A percentile compares a stretch with the other conserved stretches of the same genome.
phyloP scores from a whole-genome alignment of 2,888 invertebrate genomes.

The Nebria salina region DNA sequence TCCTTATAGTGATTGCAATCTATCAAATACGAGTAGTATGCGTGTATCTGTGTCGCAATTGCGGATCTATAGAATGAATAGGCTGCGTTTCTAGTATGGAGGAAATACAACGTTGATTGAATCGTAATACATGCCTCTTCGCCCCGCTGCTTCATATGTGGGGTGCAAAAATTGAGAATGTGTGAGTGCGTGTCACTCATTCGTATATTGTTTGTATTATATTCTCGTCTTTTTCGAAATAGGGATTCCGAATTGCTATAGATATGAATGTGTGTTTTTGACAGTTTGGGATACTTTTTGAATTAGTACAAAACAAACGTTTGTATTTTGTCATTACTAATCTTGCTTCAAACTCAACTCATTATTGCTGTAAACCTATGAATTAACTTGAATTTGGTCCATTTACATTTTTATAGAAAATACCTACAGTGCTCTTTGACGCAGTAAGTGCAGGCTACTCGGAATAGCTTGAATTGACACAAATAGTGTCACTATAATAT shows the following conservation, averaged over 20 bases:
- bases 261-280: neutral
- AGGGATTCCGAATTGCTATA: neutral
- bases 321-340: too few relatives aligned
- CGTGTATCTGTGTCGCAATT: constrained; percentile 8
- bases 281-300: neutral
- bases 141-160: neutral
- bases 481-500: too few relatives aligned
- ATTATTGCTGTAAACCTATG: too few relatives aligned
- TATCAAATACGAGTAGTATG: neutral
- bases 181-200: constrained; percentile 6
- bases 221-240: neutral
- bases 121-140: constrained; percentile 5
- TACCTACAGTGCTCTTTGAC: too few relatives aligned
- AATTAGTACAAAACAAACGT: too few relatives aligned
- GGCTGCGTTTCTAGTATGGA: neutral
- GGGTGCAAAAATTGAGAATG: neutral
- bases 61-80: neutral
- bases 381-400: too few relatives aligned
- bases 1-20: neutral
- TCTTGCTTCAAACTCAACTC: too few relatives aligned
- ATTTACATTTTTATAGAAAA: too few relatives aligned
- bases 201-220: constrained; percentile 12
- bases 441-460: too few relatives aligned
- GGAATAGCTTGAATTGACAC: too few relatives aligned
- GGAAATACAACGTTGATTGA: constrained; percentile 11